A percentile compares a stretch with the other conserved stretches of the same genome.
Conservation (phyloP, 2,888 invertebrate species). For the Oscheius sp. region DNA sequence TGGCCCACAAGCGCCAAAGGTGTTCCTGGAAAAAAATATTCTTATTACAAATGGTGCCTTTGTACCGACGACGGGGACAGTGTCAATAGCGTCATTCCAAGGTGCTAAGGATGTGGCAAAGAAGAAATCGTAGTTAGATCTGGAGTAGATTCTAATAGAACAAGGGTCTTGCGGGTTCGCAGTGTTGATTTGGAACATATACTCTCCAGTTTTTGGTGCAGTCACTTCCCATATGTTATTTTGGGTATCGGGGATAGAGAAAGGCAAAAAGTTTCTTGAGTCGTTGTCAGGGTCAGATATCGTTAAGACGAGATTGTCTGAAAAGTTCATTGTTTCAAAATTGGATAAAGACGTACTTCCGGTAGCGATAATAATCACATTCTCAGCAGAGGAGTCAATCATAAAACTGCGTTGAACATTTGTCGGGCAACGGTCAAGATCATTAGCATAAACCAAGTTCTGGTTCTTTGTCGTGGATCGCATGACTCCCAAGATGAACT, state of each 20-base stretch:
- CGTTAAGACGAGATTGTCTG: not conserved
- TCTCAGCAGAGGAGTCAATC: constrained; percentile 55
- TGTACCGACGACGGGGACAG: constrained; percentile 48
- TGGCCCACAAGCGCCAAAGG: constrained; percentile 59
- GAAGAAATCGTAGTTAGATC: constrained; percentile 61
- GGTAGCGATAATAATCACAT: constrained; percentile 56
- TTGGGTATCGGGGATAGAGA: constrained; percentile 16
- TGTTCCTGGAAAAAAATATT: too few species aligned
- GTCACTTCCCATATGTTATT: constrained; percentile 21
- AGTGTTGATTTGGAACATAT: constrained; percentile 37
- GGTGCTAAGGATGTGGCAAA: constrained; percentile 38
- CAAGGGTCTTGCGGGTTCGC: constrained; percentile 38
- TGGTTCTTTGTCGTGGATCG: constrained; percentile 50
- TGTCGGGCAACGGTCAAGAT: constrained; percentile 41
- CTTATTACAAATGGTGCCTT: not conserved
- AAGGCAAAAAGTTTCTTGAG: constrained; percentile 17
- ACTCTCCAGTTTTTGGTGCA: constrained; percentile 7
- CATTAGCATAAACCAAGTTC: constrained; percentile 55
- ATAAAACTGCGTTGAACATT: constrained; percentile 52
- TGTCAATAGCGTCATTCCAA: constrained; percentile 45
- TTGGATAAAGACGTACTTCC: constrained; percentile 43
- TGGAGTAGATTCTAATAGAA: constrained; percentile 59
- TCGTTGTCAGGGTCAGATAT: constrained; percentile 60
- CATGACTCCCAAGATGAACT: constrained; percentile 5
- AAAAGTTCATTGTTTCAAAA: too few species aligned